A percentile compares a stretch with the other conserved stretches of the same genome.
phyloP scores from a whole-genome alignment of 2,888 invertebrate species.

The Neoascia interrupta region DNA sequence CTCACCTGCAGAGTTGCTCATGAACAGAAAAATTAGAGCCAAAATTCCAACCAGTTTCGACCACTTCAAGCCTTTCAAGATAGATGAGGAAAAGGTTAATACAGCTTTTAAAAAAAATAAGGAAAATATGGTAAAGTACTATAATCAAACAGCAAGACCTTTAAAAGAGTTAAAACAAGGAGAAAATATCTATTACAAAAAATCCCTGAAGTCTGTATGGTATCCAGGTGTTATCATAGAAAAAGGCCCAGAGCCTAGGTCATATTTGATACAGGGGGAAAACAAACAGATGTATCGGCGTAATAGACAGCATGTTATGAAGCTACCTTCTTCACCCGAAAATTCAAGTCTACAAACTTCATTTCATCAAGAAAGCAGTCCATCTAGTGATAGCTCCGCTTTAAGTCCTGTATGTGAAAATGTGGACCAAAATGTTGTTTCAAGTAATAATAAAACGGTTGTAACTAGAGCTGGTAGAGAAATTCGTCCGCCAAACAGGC shows the following conservation, averaged over 20 bases:
- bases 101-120: conserved; percentile 16
- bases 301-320: no score
- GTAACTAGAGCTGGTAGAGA: no score
- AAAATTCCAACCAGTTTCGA: conserved; percentile 23
- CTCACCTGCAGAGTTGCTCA: conserved; percentile 8
- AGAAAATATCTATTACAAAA: conserved; percentile 12
- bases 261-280: no score
- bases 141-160: no score
- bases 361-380: conserved; percentile 15
- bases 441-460: no score
- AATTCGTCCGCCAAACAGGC: background rate
- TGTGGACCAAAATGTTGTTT: no score
- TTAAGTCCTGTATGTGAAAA: conserved; percentile 13
- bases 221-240: no score
- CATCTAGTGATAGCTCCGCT: conserved; percentile 16
- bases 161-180: conserved; percentile 1
- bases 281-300: conserved; percentile 11
- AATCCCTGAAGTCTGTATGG: no score
- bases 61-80: background rate
- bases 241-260: no score
- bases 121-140: conserved; percentile 7
- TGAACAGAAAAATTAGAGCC: conserved; percentile 12
- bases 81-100: no score
- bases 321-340: no score
- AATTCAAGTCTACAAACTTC: background rate